Evolutionary conservation across 2,113 vertebrate genomes (phyloP), one percentile per base, ranked within the genome.

Genomic region (Hepsetus odoe): DNA sequence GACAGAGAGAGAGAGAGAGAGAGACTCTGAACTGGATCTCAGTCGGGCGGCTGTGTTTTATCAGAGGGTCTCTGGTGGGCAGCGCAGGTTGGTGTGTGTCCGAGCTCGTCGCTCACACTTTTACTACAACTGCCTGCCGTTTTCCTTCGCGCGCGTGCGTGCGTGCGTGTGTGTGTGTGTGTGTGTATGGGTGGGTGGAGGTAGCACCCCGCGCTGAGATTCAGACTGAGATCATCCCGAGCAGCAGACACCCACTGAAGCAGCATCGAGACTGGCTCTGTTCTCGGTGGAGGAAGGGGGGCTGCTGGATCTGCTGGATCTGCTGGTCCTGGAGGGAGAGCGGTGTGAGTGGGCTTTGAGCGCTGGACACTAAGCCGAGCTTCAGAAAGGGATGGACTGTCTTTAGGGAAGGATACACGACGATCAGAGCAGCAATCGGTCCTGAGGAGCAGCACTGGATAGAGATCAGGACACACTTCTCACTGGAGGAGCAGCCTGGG

Each of bases 111-210:
- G 32, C 24, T 65, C n/a, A 38, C n/a, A 38, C 61, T 20, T n/a
- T 65, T 28, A 40, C 26, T 42, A 42, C 62, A 42, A 55, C 32
- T 56, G 73, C 66, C 12, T 20, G 24, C 44, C 5, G 72, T 71
- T 35, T 69, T 30, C 72, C 38, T 26, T 62, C 28, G 5, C 26
- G 77, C 73, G 77, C 76, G 72, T 66, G 66, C 81, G 67, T 49
- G 32, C 13, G 38, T 44, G 16, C 28, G 5, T 32, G 77, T 77
- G 77, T 80, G 72, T 66, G 66, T 77, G 67, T 49, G 32, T 9
- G 38, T 44, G 16, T n/a, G n/a, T n/a, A n/a, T n/a, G n/a, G n/a
- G n/a, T n/a, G n/a, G n/a, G n/a, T n/a, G n/a, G n/a, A n/a, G n/a
- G 35, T 38, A 38, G 65, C 75, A 64, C 30, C 35, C 20, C 69